phyloP scores from a whole-genome alignment of 2,797 vertebrate genomes.

The Sebastes minor region DNA sequence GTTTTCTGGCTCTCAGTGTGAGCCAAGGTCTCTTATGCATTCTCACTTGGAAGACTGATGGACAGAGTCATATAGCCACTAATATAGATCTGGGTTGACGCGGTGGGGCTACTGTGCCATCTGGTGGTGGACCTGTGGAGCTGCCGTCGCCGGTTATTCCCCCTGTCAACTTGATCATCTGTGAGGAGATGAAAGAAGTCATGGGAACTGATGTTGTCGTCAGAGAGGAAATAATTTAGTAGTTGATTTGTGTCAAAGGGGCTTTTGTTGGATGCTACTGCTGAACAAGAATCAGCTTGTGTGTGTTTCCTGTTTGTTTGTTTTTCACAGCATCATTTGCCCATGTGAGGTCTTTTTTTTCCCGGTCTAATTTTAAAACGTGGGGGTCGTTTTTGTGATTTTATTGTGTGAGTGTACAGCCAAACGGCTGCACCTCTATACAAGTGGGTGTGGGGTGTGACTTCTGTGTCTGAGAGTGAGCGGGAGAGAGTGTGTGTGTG shows the following conservation, averaged over 20 bases:
- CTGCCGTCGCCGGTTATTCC: not conserved
- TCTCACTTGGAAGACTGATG: conserved; percentile 45
- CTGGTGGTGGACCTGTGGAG: conserved; percentile 54
- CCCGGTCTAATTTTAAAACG: conserved; percentile 9
- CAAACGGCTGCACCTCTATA: conserved; percentile 44
- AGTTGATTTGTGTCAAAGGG: not conserved
- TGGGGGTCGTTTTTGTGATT: conserved; percentile 12
- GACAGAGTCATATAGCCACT: not conserved
- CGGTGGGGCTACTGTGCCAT: conserved; percentile 62
- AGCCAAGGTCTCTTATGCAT: conserved; percentile 52
- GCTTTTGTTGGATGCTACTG: not conserved
- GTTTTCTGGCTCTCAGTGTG: conserved; percentile 38
- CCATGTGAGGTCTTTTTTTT: not conserved
- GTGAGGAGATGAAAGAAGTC: not conserved
- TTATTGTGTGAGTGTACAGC: conserved; percentile 24
- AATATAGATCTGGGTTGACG: too few species aligned
- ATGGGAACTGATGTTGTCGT: not conserved
- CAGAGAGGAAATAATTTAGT: not conserved
- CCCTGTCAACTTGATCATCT: not conserved
- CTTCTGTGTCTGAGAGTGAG: conserved; percentile 10
- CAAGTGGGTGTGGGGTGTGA: conserved; percentile 35
- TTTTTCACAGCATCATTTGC: not conserved
- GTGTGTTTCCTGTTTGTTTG: not conserved
- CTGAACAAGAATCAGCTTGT: not conserved
- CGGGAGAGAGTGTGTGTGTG: conserved; percentile 29